Conservation (phyloP, 2,797 vertebrate species). For the Gymnocypris eckloni region DNA sequence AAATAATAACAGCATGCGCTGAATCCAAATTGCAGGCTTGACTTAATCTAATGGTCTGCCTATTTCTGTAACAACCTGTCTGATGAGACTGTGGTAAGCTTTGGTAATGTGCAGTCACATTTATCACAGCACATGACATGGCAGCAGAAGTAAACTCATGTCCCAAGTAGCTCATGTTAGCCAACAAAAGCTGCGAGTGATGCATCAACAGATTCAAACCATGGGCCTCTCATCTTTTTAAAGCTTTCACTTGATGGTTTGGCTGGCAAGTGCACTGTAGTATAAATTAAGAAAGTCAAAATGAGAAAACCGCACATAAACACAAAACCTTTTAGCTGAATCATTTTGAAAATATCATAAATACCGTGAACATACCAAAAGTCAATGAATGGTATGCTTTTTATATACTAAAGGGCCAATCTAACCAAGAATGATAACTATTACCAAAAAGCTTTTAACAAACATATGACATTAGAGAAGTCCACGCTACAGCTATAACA, state of each 20-base stretch:
- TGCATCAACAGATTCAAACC: background rate
- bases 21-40: slow-evolving; percentile 63
- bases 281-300: background rate
- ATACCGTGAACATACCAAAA: background rate
- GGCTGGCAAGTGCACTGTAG: background rate
- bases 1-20: slow-evolving; percentile 65
- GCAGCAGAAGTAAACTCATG: slow-evolving; percentile 23
- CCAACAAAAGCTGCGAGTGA: background rate
- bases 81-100: slow-evolving; percentile 69
- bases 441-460: too few relatives aligned
- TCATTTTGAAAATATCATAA: slow-evolving; percentile 15
- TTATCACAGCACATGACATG: slow-evolving; percentile 44
- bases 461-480: too few relatives aligned
- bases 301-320: background rate
- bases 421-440: too few relatives aligned
- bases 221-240: background rate
- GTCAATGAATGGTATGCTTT: background rate
- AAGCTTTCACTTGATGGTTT: background rate
- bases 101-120: slow-evolving; percentile 55
- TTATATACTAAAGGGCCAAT: too few relatives aligned
- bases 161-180: background rate
- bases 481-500: too few relatives aligned
- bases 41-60: slow-evolving; percentile 64
- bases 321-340: background rate
- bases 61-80: slow-evolving; percentile 69